phyloP scores from a whole-genome alignment of 2,888 invertebrate species.

The Anorthoa munda region DNA sequence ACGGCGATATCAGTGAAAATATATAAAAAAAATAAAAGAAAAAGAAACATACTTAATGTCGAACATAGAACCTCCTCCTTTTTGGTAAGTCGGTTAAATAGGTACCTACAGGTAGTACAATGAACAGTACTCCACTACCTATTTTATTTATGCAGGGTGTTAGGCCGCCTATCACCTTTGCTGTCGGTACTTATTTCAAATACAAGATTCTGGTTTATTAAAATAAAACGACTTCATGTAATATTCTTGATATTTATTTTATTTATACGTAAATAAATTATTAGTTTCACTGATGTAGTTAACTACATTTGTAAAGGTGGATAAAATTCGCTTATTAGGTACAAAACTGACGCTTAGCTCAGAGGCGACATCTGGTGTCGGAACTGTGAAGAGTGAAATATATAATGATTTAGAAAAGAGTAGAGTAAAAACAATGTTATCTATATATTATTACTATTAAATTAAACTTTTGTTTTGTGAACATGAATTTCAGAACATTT shows the following conservation, averaged over 20 bases:
- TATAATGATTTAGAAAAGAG: constrained; percentile 11
- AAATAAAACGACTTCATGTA: constrained; percentile 45
- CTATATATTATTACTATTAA: background rate
- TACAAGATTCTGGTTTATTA: background rate
- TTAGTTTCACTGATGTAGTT: constrained; percentile 68
- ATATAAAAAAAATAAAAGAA: too few species aligned
- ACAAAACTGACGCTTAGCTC: constrained; percentile 54
- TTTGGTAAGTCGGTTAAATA: too few species aligned
- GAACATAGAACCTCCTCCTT: too few species aligned
- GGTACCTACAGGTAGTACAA: too few species aligned
- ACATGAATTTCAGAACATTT: background rate
- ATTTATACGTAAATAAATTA: constrained; percentile 71
- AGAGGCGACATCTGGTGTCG: constrained; percentile 34
- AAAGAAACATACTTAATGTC: too few species aligned
- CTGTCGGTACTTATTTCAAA: background rate
- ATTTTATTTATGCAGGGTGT: background rate
- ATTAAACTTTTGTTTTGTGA: background rate
- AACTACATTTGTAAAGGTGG: constrained; percentile 64
- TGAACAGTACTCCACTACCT: too few species aligned
- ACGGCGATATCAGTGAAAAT: too few species aligned
- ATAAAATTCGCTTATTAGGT: constrained; percentile 64
- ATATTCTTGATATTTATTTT: constrained; percentile 67
- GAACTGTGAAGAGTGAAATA: constrained; percentile 26
- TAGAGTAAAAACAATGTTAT: constrained; percentile 2
- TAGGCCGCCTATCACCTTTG: background rate